Percentiles rank a stretch among this genome's conserved stretches.
These are phyloP conservation scores for Trichonephila clavata DNA, from an alignment of 1,140 invertebrate species.

Conservation along the genomic window DNA sequence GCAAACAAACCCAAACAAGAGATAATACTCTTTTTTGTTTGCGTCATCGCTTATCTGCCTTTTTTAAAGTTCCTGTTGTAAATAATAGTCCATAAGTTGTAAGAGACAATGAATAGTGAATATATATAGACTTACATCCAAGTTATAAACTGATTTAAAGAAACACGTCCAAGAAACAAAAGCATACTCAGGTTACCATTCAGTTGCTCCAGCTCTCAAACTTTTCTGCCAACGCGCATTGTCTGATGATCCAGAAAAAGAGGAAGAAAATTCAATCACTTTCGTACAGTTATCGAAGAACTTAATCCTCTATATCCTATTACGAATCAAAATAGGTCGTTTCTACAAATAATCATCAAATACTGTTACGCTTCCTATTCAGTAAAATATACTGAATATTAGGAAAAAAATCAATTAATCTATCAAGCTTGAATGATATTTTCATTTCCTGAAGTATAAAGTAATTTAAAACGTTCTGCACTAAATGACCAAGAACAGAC, in stretches of 20 bases:
- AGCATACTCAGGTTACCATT: neutral
- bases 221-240: neutral
- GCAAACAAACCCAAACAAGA: neutral
- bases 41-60: neutral
- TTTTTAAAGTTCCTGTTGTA: neutral
- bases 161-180: constrained; percentile 7
- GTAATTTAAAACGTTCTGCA: constrained; percentile 38
- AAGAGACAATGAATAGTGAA: neutral
- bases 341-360: constrained; percentile 43
- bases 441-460: neutral
- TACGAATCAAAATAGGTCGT: constrained; percentile 40
- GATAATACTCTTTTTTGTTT: neutral
- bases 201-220: neutral
- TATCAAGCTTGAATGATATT: constrained; percentile 27
- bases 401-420: constrained; percentile 19
- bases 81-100: neutral
- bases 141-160: constrained; percentile 13
- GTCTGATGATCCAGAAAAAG: neutral
- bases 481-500: constrained; percentile 14
- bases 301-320: constrained; percentile 47
- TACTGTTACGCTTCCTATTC: neutral
- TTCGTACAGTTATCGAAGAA: constrained; percentile 23
- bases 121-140: constrained; percentile 25
- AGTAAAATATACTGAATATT: constrained; percentile 3
- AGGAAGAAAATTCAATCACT: constrained; percentile 37